Conservation (phyloP, 2,888 invertebrate species). For the Piscicola geometra region DNA sequence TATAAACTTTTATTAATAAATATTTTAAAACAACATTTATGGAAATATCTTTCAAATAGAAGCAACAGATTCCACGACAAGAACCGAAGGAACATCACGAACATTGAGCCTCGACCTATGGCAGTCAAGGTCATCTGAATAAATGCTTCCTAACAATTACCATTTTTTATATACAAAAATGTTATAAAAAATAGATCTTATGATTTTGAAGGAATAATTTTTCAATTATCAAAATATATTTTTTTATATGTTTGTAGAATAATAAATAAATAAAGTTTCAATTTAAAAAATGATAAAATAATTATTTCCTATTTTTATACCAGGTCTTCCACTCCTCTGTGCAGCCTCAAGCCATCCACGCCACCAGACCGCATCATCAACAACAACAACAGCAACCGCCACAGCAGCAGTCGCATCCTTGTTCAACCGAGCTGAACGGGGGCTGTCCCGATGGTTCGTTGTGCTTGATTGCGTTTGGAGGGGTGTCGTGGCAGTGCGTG, state of each 20-base stretch:
- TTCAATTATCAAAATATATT: too few species aligned
- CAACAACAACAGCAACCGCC: too few species aligned
- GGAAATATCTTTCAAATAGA: neutral
- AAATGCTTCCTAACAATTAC: too few species aligned
- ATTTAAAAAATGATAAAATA: too few species aligned
- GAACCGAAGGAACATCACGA: constrained; percentile 55
- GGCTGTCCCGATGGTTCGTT: constrained; percentile 68
- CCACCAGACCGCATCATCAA: constrained; percentile 21
- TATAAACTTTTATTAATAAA: too few species aligned
- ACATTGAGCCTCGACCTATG: constrained; percentile 73
- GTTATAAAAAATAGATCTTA: too few species aligned
- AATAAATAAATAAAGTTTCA: too few species aligned
- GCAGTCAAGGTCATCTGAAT: constrained; percentile 78
- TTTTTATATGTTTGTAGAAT: too few species aligned
- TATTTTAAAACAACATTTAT: too few species aligned
- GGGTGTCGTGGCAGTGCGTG: constrained; percentile 67
- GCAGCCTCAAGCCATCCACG: constrained; percentile 29
- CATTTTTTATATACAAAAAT: too few species aligned
- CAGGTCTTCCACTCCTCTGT: constrained; percentile 33
- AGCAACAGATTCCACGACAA: constrained; percentile 72
- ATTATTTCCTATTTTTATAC: neutral
- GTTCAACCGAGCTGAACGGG: constrained; percentile 61
- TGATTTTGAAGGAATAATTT: too few species aligned
- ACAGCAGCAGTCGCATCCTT: constrained; percentile 58
- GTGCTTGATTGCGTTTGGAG: constrained; percentile 70